Conservation (phyloP, 2,113 vertebrate genomes). For the Ameiurus melas region DNA sequence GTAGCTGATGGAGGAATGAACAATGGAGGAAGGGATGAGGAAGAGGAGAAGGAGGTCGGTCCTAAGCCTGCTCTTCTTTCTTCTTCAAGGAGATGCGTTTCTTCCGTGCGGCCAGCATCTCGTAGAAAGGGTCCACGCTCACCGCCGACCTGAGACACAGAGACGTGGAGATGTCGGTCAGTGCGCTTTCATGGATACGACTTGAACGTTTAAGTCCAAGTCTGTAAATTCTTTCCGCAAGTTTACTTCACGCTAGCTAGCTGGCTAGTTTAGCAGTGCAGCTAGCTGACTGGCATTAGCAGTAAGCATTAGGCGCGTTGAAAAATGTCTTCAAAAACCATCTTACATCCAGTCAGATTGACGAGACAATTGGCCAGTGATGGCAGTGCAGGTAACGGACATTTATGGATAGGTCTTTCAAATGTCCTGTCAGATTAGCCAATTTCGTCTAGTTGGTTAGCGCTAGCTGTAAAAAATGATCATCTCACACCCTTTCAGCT, state of each 20-base stretch:
- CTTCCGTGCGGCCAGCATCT: slow-evolving; percentile 93
- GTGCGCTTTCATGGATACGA: neutral
- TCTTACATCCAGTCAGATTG: neutral
- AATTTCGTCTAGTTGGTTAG: neutral
- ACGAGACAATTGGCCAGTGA: neutral
- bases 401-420: neutral
- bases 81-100: slow-evolving; percentile 93
- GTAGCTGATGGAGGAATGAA: slow-evolving; percentile 39
- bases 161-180: neutral
- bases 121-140: slow-evolving; percentile 92
- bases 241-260: neutral
- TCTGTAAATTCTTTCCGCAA: neutral
- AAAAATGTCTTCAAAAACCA: neutral
- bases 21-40: slow-evolving; percentile 37
- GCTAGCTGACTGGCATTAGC: neutral
- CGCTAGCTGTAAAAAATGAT: neutral
- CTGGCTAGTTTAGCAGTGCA: neutral
- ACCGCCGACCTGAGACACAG: slow-evolving; percentile 81
- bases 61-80: slow-evolving; percentile 83
- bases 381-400: neutral
- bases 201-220: neutral
- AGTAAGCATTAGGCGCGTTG: neutral
- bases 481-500: neutral
- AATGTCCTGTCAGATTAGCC: neutral
- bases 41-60: slow-evolving; percentile 7